Base-by-base conservation (phyloP, 2,888 invertebrate genomes). In the Microctonus hyperodae region DNA sequence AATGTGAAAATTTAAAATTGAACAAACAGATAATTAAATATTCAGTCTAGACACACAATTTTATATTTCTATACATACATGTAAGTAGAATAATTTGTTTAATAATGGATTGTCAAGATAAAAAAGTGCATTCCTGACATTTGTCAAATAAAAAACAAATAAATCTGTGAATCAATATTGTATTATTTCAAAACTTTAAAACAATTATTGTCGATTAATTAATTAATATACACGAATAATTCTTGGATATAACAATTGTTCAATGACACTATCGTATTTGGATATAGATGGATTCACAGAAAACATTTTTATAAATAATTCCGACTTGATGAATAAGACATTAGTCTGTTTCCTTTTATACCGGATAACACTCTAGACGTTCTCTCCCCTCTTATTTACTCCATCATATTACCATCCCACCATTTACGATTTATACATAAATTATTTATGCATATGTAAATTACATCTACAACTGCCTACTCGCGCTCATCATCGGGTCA, bases 401-500 rank as follows among this genome's bases (percentile, higher is more conserved):
- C 20, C 16, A 44, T 44, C 33, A 22, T 33, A 56, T n/a, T 35
- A 33, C 31, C 10, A 33, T 33, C 33, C 31, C 31, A 56, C 44
- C 16, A 44, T 44, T 44, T 33, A 33, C 3, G 11, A 56, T 37
- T 23, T n/a, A 20, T 23, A 35, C n/a, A 37, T 16, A 22, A 58
- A 25, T 22, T 23, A 37, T 37, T 22, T 37, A 37, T 37, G 23
- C 16, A 22, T 60, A 44, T 50, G 22, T 20, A 37, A n/a, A n/a
- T n/a, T 57, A 33, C 23, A 57, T 57, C 25, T 10, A 11, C 22
- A 25, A 51, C 25, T 23, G n/a, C 16, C 20, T 44, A 44, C 16
- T 44, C 44, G 44, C 44, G 44, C 44, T 55, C 31, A 16, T 57
- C 22, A 13, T 35, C 22, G 57, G 57, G 57, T 57, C 57, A 57